Conservation (phyloP, 2,888 invertebrate genomes). For the Hylaea fasciaria region DNA sequence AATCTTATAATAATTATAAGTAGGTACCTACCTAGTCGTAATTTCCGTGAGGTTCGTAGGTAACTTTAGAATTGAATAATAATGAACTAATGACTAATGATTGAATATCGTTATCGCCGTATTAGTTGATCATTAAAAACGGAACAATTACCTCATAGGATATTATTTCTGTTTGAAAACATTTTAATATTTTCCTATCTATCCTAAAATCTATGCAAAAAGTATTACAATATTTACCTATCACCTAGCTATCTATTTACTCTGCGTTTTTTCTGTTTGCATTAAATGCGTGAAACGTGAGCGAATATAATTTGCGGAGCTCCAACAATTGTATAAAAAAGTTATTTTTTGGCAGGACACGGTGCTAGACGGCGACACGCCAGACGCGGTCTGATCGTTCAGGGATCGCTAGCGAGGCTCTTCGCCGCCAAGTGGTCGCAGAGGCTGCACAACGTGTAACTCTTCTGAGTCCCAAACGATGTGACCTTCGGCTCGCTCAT, state of each 20-base stretch:
- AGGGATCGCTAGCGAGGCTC: constrained; percentile 8
- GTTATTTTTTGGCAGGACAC: constrained; percentile 22
- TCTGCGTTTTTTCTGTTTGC: constrained; percentile 4
- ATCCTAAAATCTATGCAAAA: constrained; percentile 6
- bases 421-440: constrained; percentile 35
- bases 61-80: not conserved
- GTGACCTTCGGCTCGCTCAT: constrained; percentile 54
- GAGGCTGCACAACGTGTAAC: constrained; percentile 41
- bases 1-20: not conserved
- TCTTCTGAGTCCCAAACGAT: constrained; percentile 47
- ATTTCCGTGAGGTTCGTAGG: not conserved
- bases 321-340: constrained; percentile 20
- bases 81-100: too few relatives aligned
- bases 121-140: too few relatives aligned
- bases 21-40: too few relatives aligned
- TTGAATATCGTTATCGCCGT: too few relatives aligned
- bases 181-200: constrained; percentile 6
- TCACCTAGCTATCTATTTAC: not conserved
- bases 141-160: too few relatives aligned
- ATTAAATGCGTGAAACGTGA: constrained; percentile 20
- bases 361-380: not conserved
- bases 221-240: constrained; percentile 1
- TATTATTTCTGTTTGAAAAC: too few relatives aligned
- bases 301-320: constrained; percentile 10
- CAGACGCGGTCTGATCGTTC: not conserved